These are phyloP conservation scores for Samia ricini DNA, from an alignment of 1,140 invertebrate genomes.

Conservation along the genomic window DNA sequence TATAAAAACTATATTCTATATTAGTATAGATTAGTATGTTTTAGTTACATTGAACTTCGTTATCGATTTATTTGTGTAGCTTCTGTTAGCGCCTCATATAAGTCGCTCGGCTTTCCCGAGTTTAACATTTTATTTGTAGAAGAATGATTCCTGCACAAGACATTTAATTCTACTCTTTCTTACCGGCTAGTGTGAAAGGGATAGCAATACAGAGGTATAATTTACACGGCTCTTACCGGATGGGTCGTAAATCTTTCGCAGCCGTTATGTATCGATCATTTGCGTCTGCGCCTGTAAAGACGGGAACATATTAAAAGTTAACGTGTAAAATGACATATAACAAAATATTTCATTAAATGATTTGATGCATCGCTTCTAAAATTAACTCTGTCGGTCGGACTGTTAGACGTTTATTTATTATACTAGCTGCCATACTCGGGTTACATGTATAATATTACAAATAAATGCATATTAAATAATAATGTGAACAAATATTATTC, in stretches of 20 bases:
- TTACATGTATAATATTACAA: no score
- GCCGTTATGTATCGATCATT: conserved; percentile 26
- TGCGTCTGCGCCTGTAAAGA: conserved; percentile 21
- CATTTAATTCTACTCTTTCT: conserved; percentile 1
- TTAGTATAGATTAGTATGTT: no score
- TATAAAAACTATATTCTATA: no score
- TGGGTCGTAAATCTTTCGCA: conserved; percentile 33
- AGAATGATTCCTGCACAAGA: background rate
- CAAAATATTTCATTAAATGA: background rate
- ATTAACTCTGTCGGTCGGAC: background rate
- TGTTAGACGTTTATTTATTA: no score
- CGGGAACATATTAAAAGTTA: conserved; percentile 7
- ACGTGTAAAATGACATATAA: background rate
- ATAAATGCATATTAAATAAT: no score
- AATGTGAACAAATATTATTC: no score
- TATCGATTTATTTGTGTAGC: background rate
- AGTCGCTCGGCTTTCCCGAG: conserved; percentile 19
- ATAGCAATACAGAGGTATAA: conserved; percentile 19
- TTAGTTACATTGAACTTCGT: background rate
- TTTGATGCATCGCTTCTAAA: background rate
- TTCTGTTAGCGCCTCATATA: conserved; percentile 12
- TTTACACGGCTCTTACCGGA: conserved; percentile 30
- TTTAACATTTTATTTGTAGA: conserved; percentile 17
- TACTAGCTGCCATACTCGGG: no score
- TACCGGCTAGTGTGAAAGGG: conserved; percentile 9